Conservation (phyloP, 2,888 invertebrate genomes). For the Ochropacha duplaris region DNA sequence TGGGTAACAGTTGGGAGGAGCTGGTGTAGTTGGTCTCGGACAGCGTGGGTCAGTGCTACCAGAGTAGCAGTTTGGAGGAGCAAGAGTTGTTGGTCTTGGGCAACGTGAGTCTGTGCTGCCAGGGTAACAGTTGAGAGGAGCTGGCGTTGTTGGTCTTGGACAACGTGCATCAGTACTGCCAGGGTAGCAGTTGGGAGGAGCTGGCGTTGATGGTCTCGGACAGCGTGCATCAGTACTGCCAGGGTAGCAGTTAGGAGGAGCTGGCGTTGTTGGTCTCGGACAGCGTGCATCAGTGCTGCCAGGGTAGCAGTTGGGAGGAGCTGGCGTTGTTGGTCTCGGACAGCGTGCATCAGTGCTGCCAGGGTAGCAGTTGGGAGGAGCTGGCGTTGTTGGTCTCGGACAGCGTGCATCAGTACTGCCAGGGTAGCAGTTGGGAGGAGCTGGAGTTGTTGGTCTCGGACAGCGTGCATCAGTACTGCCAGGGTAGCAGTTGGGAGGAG, state of each 20-base stretch:
- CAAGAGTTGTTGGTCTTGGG: slow-evolving; percentile 36
- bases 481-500: slow-evolving; percentile 35
- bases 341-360: slow-evolving; percentile 44
- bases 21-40: slow-evolving; percentile 28
- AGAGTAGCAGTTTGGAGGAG: slow-evolving; percentile 28
- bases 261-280: slow-evolving; percentile 41
- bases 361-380: slow-evolving; percentile 26
- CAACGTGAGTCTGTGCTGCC: slow-evolving; percentile 45
- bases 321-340: slow-evolving; percentile 30
- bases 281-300: slow-evolving; percentile 37
- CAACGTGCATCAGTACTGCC: slow-evolving; percentile 41
- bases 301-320: slow-evolving; percentile 35
- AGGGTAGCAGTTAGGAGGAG: slow-evolving; percentile 39
- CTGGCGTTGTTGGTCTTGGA: slow-evolving; percentile 29
- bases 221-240: not conserved
- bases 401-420: slow-evolving; percentile 29
- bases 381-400: slow-evolving; percentile 22
- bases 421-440: slow-evolving; percentile 17
- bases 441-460: slow-evolving; percentile 17
- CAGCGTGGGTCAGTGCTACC: slow-evolving; percentile 43
- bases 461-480: slow-evolving; percentile 45
- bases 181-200: slow-evolving; percentile 29
- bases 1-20: slow-evolving; percentile 34
- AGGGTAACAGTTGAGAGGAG: slow-evolving; percentile 36
- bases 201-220: slow-evolving; percentile 19